Evolutionary conservation across 2,888 invertebrate species (phyloP), one percentile per base, ranked within the genome.

Genomic region (Aspidiotus rigidus): DNA sequence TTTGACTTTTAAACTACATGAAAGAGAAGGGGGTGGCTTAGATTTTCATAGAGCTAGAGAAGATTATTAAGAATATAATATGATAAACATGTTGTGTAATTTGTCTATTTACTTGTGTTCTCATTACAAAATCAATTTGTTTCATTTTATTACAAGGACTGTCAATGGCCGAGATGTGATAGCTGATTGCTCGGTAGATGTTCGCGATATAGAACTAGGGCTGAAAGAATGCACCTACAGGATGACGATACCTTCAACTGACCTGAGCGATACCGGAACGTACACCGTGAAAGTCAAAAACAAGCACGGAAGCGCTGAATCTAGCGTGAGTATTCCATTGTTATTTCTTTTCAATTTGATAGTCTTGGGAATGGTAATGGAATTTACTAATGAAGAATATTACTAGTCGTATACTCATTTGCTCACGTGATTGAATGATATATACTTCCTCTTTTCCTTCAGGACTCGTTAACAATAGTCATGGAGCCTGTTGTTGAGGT

Each of bases 261-360:
- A 86, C 69, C 85, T 87, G 75, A 83, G 83, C 9, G 91, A 95
- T 77, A 87, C 87, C 6, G 95, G 93, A 7, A 84, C 85, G 66
- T 96, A 93, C 79, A 87, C 86, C 1, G 81, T 93, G 64, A 84
- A 85, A 74, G 86, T 89, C 0, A 86, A 84, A 75, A 94, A 93
- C 78, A 86, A 89, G 76, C 88, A 87, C 78, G 93, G 93, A 7
- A 82, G 87, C 54, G 84, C 85, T 57, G 84, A 86, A 75, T 83
- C 86, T 71, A 86, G 84, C 17, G 90, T 81, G 74, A 78, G 79
- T 77, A 5, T 40, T 7, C 13, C 1, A 56, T 7, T 10, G 49
- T 42, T 16, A 40, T 2, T 49, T n/a, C 49, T 49, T n/a, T 13
- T 6, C 49, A 11, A 3, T 49, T n/a, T n/a, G 8, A 44, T 8